Evolutionary conservation across 2,888 invertebrate species (phyloP), one percentile per base, ranked within the genome.

Genomic region (Physocephala rufipes): DNA sequence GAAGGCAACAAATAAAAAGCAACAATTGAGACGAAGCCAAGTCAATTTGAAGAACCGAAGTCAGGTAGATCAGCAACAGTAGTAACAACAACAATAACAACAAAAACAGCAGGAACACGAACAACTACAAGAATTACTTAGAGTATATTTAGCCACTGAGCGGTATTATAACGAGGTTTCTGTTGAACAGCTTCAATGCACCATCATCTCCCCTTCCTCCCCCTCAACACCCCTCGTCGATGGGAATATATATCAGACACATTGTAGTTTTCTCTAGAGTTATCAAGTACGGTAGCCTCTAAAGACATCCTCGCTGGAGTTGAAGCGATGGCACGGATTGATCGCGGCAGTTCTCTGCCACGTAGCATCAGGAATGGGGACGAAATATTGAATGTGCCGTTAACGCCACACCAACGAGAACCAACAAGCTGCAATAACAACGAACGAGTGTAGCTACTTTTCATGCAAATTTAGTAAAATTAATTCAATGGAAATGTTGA

Each of bases 161-260:
- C 61, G 68, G 61, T 61, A 61, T 68, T 61, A 61, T 68, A 68
- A 68, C 68, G 61, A 68, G 59, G n/a, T 61, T 58, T 68, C 68
- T 49, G 68, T 47, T 68, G 68, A 51, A 68, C 68, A 43, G 45
- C 36, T 47, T 49, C 24, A 49, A 24, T 49, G 65, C 65, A 51
- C 30, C 28, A 24, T n/a, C 45, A 45, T n/a, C 13, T 28, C 30
- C 36, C 9, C 30, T 30, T 7, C 13, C 36, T 36, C 9, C 5
- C 5, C 36, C 36, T 4, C 5, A 36, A 4, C 36, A 36, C 36
- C 9, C 36, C 36, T 36, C 36, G 9, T 9, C 36, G 4, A 36
- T 9, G 36, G 36, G 19, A 12, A 5, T 16, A 51, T 16, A 51
- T 5, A 21, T 21, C 19, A 16, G 53, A 16, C n/a, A n/a, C n/a